Evolutionary conservation across 2,113 vertebrate species (phyloP).

Genomic region (Nannobrachium achirus): DNA sequence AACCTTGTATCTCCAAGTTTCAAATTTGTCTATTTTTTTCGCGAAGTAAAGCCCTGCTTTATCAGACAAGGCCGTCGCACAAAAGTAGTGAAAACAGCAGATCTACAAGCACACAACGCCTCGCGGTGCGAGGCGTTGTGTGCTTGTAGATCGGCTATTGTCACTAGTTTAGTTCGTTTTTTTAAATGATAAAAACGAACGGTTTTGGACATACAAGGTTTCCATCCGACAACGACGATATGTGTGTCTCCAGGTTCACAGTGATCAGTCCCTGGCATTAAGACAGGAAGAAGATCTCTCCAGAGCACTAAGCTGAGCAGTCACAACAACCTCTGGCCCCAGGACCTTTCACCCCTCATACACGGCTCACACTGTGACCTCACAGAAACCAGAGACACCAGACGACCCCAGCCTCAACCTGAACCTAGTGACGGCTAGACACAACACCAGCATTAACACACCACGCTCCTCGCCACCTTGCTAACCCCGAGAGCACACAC

Average conservation of each 20-base stretch:
- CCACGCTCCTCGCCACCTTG: conserved; percentile 13
- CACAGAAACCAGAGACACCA: conserved; percentile 70
- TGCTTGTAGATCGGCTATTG: too few species aligned
- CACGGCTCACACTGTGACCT: conserved; percentile 59
- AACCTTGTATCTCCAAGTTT: too few species aligned
- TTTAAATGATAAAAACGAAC: too few species aligned
- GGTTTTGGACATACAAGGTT: too few species aligned
- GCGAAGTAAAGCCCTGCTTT: too few species aligned
- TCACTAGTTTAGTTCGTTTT: too few species aligned
- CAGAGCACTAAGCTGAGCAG: conserved; percentile 58
- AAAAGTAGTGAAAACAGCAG: too few species aligned
- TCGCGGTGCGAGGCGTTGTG: too few species aligned
- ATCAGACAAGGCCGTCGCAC: too few species aligned
- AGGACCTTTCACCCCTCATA: conserved; percentile 47
- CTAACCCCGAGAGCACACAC: conserved; percentile 4
- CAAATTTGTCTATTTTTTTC: too few species aligned
- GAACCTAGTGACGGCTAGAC: conserved; percentile 60
- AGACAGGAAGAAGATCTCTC: conserved; percentile 54
- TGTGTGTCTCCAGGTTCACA: conserved; percentile 34
- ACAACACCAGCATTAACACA: conserved; percentile 65
- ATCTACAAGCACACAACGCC: too few species aligned
- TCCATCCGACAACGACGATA: too few species aligned
- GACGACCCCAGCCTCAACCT: conserved; percentile 52
- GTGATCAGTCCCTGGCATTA: conserved; percentile 38
- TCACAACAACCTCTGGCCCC: conserved; percentile 69